phyloP scores from a whole-genome alignment of 2,113 vertebrate species.

The Acinonyx jubatus region DNA sequence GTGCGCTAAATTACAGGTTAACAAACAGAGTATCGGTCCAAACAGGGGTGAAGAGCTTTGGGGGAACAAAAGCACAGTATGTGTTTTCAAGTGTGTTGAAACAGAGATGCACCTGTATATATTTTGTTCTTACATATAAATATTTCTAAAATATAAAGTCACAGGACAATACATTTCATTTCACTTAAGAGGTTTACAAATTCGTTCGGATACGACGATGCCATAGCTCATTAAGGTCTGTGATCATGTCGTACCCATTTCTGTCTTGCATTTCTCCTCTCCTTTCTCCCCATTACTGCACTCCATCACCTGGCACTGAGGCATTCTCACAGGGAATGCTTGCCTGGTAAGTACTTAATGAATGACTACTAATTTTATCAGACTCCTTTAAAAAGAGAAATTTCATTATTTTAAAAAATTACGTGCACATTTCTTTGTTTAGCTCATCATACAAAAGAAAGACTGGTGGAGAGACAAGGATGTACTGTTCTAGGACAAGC shows the following conservation, averaged over 20 bases:
- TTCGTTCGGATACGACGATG: conserved; percentile 36
- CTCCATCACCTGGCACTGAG: too few relatives aligned
- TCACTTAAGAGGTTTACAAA: not conserved
- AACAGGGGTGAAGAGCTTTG: not conserved
- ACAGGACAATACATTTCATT: not conserved
- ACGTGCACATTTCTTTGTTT: not conserved
- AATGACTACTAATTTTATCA: not conserved
- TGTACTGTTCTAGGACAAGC: not conserved
- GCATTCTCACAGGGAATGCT: not conserved
- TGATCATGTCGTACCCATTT: not conserved
- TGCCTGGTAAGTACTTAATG: conserved; percentile 32
- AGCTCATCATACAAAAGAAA: not conserved
- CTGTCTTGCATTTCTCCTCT: not conserved
- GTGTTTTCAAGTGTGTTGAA: not conserved
- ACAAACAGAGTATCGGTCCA: not conserved
- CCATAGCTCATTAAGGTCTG: not conserved
- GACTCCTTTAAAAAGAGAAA: not conserved
- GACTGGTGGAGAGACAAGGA: not conserved
- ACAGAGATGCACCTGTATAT: not conserved
- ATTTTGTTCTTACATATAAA: conserved; percentile 22
- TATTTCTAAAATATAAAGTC: not conserved
- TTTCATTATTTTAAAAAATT: not conserved
- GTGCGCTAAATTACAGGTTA: conserved; percentile 49
- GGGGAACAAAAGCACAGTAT: not conserved
- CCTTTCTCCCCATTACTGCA: not conserved